Conservation (phyloP, 2,113 vertebrate genomes). For the Chrysochloris asiatica region DNA sequence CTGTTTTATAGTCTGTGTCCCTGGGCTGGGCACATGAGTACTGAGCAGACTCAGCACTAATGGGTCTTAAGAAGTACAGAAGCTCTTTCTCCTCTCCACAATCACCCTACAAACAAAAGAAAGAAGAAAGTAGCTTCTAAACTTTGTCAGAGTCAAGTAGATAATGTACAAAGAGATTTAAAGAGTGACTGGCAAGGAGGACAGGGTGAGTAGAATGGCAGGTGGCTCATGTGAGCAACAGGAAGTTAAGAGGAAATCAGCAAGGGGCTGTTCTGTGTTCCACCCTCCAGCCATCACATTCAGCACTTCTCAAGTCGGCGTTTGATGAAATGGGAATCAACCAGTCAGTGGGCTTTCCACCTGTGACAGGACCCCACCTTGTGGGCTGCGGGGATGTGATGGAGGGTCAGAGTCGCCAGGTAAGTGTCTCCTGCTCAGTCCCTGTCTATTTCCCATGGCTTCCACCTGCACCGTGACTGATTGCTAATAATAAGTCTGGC, state of each 20-base stretch:
- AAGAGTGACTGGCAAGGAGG: neutral
- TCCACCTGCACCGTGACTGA: neutral
- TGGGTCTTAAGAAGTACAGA: neutral
- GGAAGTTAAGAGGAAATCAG: slow-evolving; percentile 27
- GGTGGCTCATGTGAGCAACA: neutral
- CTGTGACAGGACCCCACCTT: slow-evolving; percentile 70
- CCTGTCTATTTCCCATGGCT: rapidly evolving
- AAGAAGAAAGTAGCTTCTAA: neutral
- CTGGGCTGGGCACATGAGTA: neutral
- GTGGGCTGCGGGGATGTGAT: slow-evolving; percentile 86
- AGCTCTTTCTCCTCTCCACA: neutral
- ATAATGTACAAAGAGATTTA: neutral
- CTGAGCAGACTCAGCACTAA: neutral
- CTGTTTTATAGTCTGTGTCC: neutral
- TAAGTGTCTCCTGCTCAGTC: slow-evolving; percentile 33
- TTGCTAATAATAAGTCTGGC: rapidly evolving
- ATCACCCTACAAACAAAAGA: neutral
- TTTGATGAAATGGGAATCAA: slow-evolving; percentile 76
- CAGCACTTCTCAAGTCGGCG: neutral
- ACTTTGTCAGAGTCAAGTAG: neutral
- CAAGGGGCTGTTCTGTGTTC: slow-evolving; percentile 24
- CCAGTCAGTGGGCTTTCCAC: slow-evolving; percentile 78
- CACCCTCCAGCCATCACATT: slow-evolving; percentile 43
- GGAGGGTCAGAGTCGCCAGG: slow-evolving; percentile 82
- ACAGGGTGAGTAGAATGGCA: neutral